Conservation (phyloP, 2,888 invertebrate genomes). For the Halictus ligatus region DNA sequence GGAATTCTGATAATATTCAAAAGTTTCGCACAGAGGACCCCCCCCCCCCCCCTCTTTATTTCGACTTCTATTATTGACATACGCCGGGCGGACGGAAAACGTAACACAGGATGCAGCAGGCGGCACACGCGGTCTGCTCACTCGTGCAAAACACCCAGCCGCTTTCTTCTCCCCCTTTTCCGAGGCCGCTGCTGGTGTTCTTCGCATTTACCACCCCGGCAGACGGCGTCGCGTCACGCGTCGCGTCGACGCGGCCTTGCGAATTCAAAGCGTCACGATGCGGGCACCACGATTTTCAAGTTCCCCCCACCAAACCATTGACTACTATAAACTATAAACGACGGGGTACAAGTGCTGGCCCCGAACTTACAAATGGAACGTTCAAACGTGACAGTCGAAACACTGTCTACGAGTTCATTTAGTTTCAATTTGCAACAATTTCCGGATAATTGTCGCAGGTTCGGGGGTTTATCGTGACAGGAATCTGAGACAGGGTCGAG, state of each 20-base stretch:
- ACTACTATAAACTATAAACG: not conserved
- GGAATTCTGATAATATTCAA: constrained; percentile 43
- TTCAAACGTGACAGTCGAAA: not conserved
- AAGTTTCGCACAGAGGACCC: constrained; percentile 22
- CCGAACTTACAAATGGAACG: not conserved
- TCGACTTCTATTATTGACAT: constrained; percentile 57
- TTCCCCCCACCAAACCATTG: not conserved
- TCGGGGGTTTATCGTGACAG: too few species aligned
- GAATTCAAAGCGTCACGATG: constrained; percentile 37
- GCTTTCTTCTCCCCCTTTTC: constrained; percentile 41
- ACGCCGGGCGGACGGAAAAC: constrained; percentile 34
- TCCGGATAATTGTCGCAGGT: too few species aligned
- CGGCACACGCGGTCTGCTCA: constrained; percentile 55
- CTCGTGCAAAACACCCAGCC: constrained; percentile 59
- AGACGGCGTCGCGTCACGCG: constrained; percentile 21
- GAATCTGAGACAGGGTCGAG: too few species aligned
- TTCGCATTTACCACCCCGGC: constrained; percentile 40
- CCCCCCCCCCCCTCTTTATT: constrained; percentile 29
- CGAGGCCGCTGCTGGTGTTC: constrained; percentile 40
- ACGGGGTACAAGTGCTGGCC: not conserved
- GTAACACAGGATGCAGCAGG: constrained; percentile 51
- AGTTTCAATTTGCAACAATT: not conserved
- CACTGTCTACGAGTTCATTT: not conserved
- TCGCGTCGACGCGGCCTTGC: constrained; percentile 1
- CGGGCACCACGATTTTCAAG: constrained; percentile 33